Base-by-base conservation (phyloP, 2,888 invertebrate genomes). In the Nemapogon koenigi region DNA sequence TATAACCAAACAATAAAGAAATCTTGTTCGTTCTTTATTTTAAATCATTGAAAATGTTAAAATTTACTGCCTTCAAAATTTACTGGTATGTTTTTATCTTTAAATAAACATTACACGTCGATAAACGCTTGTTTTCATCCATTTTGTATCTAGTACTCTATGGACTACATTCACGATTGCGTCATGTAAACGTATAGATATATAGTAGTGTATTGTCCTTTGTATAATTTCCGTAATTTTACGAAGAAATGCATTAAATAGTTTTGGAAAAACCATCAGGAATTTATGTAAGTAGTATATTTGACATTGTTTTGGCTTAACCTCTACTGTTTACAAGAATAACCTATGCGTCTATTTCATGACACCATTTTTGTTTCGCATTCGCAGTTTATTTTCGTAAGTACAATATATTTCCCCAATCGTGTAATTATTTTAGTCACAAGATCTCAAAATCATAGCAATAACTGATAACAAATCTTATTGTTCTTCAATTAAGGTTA, bases 311-410 rank as follows among this genome's bases (percentile, higher is more conserved):
- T 7, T 33, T 49, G 49, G 54, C 51, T 50, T 68, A 72, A 72
- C 69, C 70, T 67, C 67, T 57, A 55, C 46, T 45, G 65, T 70
- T 68, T 73, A 70, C 71, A 70, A 62, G 51, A 57, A 65, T 75
- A 76, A 76, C 75, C 76, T 75, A 66, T n/a, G 56, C 52, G 46
- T 54, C 59, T 54, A 58, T 62, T 58, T 53, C 51, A 59, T 58
- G 78, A 66, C 76, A 75, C 76, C 75, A 78, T 76, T 73, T 76
- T 78, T 64, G 66, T 64, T 67, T 57, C 50, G 50, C 46, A 55
- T 64, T 62, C 61, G 52, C n/a, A 22, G 22, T 22, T 22, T 7
- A 22, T 22, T 31, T 10, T 16, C 6, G 8, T 31, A 14, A 31
- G 31, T 8, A n/a, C n/a, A n/a, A n/a, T n/a, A n/a, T n/a, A n/a